Evolutionary conservation across 2,888 invertebrate genomes (phyloP).

Genomic region (Harpalus rubripes): DNA sequence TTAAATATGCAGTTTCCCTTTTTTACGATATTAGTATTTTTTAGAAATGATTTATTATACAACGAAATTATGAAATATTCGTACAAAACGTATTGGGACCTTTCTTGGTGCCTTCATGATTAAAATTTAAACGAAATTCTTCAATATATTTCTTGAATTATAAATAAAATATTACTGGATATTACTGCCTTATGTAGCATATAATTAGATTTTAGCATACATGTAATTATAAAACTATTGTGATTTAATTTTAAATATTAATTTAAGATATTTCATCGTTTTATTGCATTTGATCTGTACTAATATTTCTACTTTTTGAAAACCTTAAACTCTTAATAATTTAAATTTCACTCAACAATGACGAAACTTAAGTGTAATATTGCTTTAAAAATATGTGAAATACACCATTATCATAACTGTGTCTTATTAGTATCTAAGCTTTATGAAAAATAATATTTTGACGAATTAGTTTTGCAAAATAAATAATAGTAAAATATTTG

Average conservation of each 20-base stretch:
- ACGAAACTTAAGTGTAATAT: neutral
- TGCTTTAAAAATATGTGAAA: slow-evolving; percentile 16
- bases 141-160: neutral
- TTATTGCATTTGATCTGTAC: slow-evolving; percentile 14
- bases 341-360: neutral
- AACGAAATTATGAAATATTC: neutral
- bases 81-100: neutral
- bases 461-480: slow-evolving; percentile 13
- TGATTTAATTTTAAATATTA: slow-evolving; percentile 35
- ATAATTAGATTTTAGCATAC: neutral
- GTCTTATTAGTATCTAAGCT: slow-evolving; percentile 37
- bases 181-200: neutral
- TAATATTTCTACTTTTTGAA: neutral
- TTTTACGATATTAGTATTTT: neutral
- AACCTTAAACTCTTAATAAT: neutral
- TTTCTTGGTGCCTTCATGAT: slow-evolving; percentile 24
- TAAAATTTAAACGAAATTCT: neutral
- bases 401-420: slow-evolving; percentile 5
- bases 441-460: slow-evolving; percentile 11
- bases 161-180: neutral
- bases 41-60: neutral
- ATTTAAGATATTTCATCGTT: slow-evolving; percentile 20
- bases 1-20: slow-evolving; percentile 4
- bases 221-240: slow-evolving; percentile 23
- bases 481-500: slow-evolving; percentile 18